Evolutionary conservation across 2,113 vertebrate species (phyloP), one percentile per base, ranked within the genome.

Genomic region (Mesoclemmys tuberculata): DNA sequence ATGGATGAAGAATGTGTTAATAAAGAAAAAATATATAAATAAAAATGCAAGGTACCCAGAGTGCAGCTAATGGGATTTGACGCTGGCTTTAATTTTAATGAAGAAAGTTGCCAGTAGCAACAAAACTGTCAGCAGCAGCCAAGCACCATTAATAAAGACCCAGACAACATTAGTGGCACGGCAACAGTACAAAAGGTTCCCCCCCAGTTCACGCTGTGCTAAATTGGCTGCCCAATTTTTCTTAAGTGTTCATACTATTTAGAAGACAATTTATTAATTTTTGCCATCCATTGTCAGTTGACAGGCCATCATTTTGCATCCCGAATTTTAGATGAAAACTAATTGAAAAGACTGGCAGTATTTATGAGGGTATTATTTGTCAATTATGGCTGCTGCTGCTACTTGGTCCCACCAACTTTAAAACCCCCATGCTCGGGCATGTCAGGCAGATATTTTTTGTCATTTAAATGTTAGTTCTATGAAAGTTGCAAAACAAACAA

Each of bases 281-380:
- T 98, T 98, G 98, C 98, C 98, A 98, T 99, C 98, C 98, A 98
- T 98, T 98, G 98, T 97, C 97, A 94, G 97, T 98, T 98, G 99
- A 99, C 99, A 99, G 98, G 99, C 98, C 97, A 99, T 99, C 99
- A 98, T 99, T 99, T 98, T 98, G 98, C 97, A 96, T 98, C 97
- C 97, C 1, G 97, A 98, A 98, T 98, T 98, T 98, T 95, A 98
- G 98, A 95, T 97, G 98, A 98, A 99, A 99, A 98, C 99, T 99
- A 99, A 99, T 99, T 99, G 99, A 99, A 99, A 98, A 98, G 98
- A 97, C 98, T 97, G 97, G 98, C 98, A 98, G 97, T 98, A 99
- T 98, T 98, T 98, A 98, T 98, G 99, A 99, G 98, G 98, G 98
- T 98, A 98, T 99, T 99, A 99, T 99, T 98, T 98, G 98, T 99